phyloP scores from a whole-genome alignment of 2,888 invertebrate genomes.

The Coelogynopora nodosa region DNA sequence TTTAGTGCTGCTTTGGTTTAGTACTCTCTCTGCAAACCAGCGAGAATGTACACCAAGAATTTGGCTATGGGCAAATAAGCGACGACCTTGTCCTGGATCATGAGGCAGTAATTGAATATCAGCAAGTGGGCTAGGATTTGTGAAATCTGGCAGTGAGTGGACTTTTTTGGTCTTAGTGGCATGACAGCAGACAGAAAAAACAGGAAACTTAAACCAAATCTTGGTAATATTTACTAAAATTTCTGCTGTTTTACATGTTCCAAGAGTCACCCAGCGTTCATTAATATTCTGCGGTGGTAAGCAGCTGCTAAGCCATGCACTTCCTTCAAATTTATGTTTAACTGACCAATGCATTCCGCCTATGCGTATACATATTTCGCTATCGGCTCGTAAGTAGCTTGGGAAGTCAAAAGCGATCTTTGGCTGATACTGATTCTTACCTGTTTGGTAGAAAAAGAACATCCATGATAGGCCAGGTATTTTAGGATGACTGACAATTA shows the following conservation, averaged over 20 bases:
- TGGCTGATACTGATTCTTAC: constrained; percentile 41
- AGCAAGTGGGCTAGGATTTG: constrained; percentile 29
- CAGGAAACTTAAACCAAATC: constrained; percentile 41
- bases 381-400: constrained; percentile 38
- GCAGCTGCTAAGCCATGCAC: constrained; percentile 38
- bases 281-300: constrained; percentile 40
- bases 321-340: constrained; percentile 44
- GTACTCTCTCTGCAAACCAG: constrained; percentile 38
- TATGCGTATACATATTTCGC: constrained; percentile 40
- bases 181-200: constrained; percentile 37
- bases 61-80: constrained; percentile 41
- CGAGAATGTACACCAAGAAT: constrained; percentile 41
- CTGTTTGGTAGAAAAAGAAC: constrained; percentile 43
- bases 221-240: constrained; percentile 39
- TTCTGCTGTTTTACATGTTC: constrained; percentile 40
- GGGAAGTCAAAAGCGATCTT: constrained; percentile 44
- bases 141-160: constrained; percentile 39
- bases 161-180: constrained; percentile 43
- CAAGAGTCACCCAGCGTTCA: constrained; percentile 45
- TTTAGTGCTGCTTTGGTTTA: neutral
- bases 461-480: constrained; percentile 44
- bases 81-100: constrained; percentile 32
- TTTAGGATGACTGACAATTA: constrained; percentile 44
- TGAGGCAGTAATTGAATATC: constrained; percentile 40
- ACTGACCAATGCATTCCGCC: constrained; percentile 42